Evolutionary conservation across 1,140 invertebrate species (phyloP).

Genomic region (Zaprionus davidi): DNA sequence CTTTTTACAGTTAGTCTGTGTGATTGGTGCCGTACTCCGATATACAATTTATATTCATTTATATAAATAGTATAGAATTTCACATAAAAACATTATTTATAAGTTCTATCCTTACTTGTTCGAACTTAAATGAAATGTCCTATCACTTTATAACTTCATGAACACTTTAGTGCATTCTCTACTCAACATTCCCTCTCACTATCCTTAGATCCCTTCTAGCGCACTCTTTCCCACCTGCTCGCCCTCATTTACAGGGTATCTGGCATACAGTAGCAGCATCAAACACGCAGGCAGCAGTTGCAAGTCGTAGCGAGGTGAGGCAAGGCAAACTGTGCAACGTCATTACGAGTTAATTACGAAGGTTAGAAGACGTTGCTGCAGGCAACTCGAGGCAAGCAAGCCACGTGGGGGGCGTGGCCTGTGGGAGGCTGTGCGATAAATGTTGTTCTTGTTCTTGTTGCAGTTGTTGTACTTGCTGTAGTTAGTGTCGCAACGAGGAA

Average conservation of each 20-base stretch:
- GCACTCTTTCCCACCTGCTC: not conserved
- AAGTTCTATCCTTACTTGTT: no score
- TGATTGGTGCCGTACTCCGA: no score
- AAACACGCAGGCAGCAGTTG: slow-evolving; percentile 50
- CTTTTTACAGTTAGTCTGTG: no score
- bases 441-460: slow-evolving; percentile 40
- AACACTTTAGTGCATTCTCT: not conserved
- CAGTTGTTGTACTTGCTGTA: slow-evolving; percentile 37
- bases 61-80: no score
- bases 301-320: slow-evolving; percentile 8
- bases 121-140: no score
- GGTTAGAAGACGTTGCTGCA: slow-evolving; percentile 67
- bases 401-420: not conserved
- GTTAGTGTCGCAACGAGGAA: slow-evolving; percentile 47
- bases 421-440: slow-evolving; percentile 21
- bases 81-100: no score
- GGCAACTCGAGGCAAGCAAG: slow-evolving; percentile 23
- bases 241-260: not conserved
- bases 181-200: no score
- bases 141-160: no score
- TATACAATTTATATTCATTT: no score
- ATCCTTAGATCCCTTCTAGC: not conserved
- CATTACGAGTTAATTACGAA: slow-evolving; percentile 82
- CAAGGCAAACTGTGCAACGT: slow-evolving; percentile 62
- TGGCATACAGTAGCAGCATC: slow-evolving; percentile 25